These are phyloP conservation scores for Drosophila algonquin DNA, from an alignment of 2,888 invertebrate species.

Conservation along the genomic window DNA sequence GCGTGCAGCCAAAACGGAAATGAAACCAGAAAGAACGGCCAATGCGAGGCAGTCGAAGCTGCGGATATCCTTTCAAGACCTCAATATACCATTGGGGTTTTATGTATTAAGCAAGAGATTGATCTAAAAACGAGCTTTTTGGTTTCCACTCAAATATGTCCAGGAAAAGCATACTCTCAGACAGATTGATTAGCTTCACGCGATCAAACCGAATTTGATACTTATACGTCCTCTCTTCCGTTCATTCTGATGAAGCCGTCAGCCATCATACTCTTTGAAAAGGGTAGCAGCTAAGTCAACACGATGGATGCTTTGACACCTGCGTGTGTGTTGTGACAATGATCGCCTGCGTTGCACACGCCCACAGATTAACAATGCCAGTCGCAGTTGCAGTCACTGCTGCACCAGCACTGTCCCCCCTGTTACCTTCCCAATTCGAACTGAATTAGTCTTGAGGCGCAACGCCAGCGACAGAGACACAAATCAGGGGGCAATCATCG, in stretches of 20 bases:
- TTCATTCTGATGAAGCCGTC: too few relatives aligned
- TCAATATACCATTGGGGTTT: background rate
- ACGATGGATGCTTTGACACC: conserved; percentile 70
- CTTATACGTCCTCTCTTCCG: too few relatives aligned
- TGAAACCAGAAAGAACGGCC: background rate
- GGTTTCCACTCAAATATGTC: too few relatives aligned
- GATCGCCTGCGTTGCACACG: conserved; percentile 69
- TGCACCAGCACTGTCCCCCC: background rate
- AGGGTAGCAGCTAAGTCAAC: conserved; percentile 56
- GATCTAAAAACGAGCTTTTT: too few relatives aligned
- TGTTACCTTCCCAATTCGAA: conserved; percentile 53
- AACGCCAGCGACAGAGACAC: conserved; percentile 40
- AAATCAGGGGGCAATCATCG: background rate
- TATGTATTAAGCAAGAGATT: too few relatives aligned
- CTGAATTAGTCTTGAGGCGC: conserved; percentile 69
- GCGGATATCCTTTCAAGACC: background rate
- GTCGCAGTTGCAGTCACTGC: conserved; percentile 5
- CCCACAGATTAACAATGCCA: conserved; percentile 50
- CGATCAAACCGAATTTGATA: too few relatives aligned
- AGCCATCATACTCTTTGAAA: background rate
- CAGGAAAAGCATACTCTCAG: too few relatives aligned
- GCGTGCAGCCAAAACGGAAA: background rate
- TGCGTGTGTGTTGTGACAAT: conserved; percentile 73
- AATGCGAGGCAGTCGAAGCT: background rate
- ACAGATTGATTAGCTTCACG: too few relatives aligned